A percentile compares a stretch with the other conserved stretches of the same genome.
Evolutionary conservation across 2,113 vertebrate genomes (phyloP).

Genomic region (Phalacrocorax aristotelis): DNA sequence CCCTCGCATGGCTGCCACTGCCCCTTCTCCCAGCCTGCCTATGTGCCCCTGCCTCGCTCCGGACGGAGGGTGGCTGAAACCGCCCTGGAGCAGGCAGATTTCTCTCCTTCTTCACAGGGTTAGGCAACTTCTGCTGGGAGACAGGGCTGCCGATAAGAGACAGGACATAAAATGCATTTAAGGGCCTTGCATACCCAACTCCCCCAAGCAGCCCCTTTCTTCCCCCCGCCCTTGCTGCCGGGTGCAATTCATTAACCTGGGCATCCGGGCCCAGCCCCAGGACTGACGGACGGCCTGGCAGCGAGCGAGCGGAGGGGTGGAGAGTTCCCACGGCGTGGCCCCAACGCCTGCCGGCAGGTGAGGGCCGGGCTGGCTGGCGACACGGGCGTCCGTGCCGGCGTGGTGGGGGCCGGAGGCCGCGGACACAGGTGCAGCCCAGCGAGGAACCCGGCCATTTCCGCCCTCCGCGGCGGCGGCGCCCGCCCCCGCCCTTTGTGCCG

Average conservation of each 20-base stretch:
- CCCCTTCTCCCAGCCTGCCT: background rate
- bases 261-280: slow-evolving; percentile 69
- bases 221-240: background rate
- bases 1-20: background rate
- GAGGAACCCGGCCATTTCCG: background rate
- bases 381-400: background rate
- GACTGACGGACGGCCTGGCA: slow-evolving; percentile 40
- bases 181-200: background rate
- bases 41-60: background rate
- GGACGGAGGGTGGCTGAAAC: rapidly evolving
- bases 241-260: background rate
- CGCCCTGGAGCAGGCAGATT: background rate
- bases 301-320: background rate
- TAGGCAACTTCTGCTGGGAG: slow-evolving; percentile 68
- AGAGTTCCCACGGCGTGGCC: background rate
- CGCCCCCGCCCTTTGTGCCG: background rate
- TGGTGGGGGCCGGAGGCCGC: background rate
- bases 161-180: slow-evolving; percentile 9
- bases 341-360: background rate
- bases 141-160: slow-evolving; percentile 65
- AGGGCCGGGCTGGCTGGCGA: slow-evolving; percentile 49
- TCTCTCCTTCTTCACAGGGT: slow-evolving; percentile 31
- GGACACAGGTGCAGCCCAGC: slow-evolving; percentile 56
- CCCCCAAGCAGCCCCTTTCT: background rate
- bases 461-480: background rate